Base-by-base conservation (phyloP, 1,140 invertebrate species). In the Euura lappo region DNA sequence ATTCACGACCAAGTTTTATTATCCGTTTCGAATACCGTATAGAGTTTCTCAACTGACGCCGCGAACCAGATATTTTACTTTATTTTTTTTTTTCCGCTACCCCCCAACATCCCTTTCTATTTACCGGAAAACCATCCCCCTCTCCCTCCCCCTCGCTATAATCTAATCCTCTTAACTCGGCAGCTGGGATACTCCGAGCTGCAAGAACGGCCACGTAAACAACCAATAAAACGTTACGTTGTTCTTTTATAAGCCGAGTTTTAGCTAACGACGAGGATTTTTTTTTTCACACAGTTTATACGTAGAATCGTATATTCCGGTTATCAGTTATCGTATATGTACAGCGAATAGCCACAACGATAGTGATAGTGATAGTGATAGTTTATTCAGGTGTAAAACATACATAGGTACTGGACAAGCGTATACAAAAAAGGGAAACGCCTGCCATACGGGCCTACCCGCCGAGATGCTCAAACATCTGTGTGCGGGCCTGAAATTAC, bases 201-300 rank as follows among this genome's bases (percentile, higher is more conserved):
- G 13, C 51, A 11, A 60, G 51, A 60, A 60, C 51, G 51, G 8
- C 4, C 51, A n/a, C 51, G 51, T 60, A 60, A 60, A 60, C 51
- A 60, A 60, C 51, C 51, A 60, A 60, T 60, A 60, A 60, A 60
- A 60, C 51, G 51, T 60, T 60, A 11, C 51, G 51, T 60, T 3
- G 51, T 60, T 60, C 13, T 60, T 11, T 60, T 60, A 60, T 60
- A 60, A 60, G 51, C 51, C 51, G 51, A 60, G 51, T n/a, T 6
- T 28, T 11, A 60, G 51, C 8, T 60, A 60, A 60, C 10, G 51
- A 60, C 51, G 51, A 60, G 51, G 13, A 60, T 60, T 60, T 60
- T 51, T n/a, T 60, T 6, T n/a, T 6, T 6, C 13, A 11, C 51
- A 60, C 51, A 60, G 10, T 60, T 6, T 60, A 4, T 60, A 28